A percentile compares a stretch with the other conserved stretches of the same genome.
Evolutionary conservation across 2,113 vertebrate species (phyloP).

Genomic region (Pithys albifrons): DNA sequence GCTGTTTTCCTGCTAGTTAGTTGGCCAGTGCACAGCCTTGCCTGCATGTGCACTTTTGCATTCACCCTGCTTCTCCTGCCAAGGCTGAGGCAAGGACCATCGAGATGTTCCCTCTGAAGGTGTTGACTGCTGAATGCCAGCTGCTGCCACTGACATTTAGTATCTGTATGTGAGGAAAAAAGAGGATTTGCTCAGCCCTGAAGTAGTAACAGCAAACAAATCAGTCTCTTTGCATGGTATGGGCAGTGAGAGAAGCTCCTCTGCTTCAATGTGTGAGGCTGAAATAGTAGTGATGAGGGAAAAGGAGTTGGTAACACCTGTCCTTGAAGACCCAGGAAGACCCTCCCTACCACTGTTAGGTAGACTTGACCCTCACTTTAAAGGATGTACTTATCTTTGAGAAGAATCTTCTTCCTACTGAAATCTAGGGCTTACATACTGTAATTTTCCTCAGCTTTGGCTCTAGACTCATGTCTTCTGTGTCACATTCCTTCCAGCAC

Average conservation of each 20-base stretch:
- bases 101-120: not conserved
- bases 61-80: not conserved
- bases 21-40: not conserved
- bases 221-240: not conserved
- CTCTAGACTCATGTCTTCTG: not conserved
- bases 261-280: rapidly evolving
- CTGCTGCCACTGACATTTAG: not conserved
- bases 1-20: not conserved
- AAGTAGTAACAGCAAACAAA: not conserved
- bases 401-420: not conserved
- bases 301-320: not conserved
- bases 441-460: not conserved
- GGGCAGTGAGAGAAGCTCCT: not conserved
- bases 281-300: not conserved
- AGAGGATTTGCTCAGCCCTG: not conserved
- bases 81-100: not conserved
- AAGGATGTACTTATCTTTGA: not conserved
- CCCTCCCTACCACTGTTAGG: not conserved
- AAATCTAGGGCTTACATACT: not conserved
- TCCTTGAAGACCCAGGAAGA: not conserved
- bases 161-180: not conserved
- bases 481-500: not conserved
- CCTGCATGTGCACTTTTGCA: not conserved
- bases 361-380: not conserved
- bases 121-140: not conserved